phyloP scores from a whole-genome alignment of 2,797 vertebrate genomes.

The Luscinia megarhynchos region DNA sequence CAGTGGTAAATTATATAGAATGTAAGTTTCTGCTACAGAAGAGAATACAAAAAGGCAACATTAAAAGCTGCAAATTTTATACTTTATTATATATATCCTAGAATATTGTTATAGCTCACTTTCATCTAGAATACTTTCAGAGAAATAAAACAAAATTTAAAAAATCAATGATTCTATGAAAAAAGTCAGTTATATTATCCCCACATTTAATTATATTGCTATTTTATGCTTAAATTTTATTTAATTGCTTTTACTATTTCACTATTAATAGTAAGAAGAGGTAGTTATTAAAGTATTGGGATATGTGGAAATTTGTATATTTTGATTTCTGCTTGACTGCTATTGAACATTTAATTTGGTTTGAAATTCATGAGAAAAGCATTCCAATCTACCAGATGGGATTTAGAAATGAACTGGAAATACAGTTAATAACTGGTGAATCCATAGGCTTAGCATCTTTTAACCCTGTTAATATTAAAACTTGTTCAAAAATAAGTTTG shows the following conservation, averaged over 20 bases:
- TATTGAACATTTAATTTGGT: not conserved
- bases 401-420: not conserved
- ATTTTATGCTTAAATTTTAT: not conserved
- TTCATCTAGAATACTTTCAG: not conserved
- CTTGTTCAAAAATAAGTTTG: not conserved
- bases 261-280: not conserved
- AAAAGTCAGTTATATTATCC: not conserved
- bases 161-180: not conserved
- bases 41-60: not conserved
- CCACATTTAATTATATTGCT: not conserved
- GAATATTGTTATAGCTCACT: not conserved
- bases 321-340: conserved; percentile 1
- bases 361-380: not conserved
- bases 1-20: not conserved
- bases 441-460: not conserved
- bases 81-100: not conserved
- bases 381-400: not conserved
- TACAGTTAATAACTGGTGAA: not conserved
- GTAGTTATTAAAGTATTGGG: not conserved
- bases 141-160: not conserved
- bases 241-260: not conserved
- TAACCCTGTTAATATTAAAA: not conserved
- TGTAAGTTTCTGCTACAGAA: not conserved
- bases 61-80: not conserved
- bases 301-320: not conserved